phyloP scores from a whole-genome alignment of 2,888 invertebrate species.

The Gastrophysa polygoni region DNA sequence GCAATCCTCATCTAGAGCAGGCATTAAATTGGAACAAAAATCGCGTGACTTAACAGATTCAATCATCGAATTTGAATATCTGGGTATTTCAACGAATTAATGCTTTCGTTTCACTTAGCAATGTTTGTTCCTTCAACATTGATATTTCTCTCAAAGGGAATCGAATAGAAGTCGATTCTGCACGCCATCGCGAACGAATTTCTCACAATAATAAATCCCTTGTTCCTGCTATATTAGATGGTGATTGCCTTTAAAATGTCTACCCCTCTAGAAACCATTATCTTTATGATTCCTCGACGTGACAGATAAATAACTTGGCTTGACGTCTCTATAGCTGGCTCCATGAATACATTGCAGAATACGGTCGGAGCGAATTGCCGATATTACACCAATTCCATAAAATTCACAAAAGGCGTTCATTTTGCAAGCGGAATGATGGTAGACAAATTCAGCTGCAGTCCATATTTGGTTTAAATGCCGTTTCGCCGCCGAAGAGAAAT shows the following conservation, averaged over 20 bases:
- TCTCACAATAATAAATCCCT: conserved; percentile 25
- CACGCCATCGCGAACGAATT: conserved; percentile 14
- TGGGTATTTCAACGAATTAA: no score
- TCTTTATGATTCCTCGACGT: conserved; percentile 50
- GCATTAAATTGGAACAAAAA: no score
- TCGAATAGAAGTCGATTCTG: background rate
- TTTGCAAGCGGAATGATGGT: background rate
- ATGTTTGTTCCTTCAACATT: no score
- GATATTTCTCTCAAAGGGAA: background rate
- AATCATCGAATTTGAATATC: no score
- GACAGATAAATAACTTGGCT: conserved; percentile 50
- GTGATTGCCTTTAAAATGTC: conserved; percentile 49
- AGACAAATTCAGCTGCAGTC: conserved; percentile 16
- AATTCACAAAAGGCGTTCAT: conserved; percentile 27
- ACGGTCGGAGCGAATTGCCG: conserved; percentile 24
- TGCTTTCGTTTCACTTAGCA: no score
- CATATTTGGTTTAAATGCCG: background rate
- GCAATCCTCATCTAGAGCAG: no score
- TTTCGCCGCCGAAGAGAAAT: no score
- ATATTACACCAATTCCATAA: conserved; percentile 30
- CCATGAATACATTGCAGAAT: conserved; percentile 45
- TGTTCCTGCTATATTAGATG: conserved; percentile 41
- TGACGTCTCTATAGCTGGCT: conserved; percentile 45
- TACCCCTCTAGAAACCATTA: conserved; percentile 49
- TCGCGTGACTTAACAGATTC: no score